These are phyloP conservation scores for Nomada hirtipes DNA, from an alignment of 2,888 invertebrate genomes.

Conservation along the genomic window DNA sequence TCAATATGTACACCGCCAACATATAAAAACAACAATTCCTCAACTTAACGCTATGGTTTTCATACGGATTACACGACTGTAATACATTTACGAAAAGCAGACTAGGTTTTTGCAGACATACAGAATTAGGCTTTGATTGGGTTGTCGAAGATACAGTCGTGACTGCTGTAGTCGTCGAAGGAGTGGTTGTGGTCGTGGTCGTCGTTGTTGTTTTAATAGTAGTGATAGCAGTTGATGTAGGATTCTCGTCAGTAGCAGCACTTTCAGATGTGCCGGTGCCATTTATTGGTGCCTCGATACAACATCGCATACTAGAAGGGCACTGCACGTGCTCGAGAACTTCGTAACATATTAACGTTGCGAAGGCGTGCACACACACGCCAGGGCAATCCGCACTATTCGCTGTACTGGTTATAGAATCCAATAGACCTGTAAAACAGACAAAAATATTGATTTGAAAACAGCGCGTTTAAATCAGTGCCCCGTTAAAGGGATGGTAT, in stretches of 20 bases:
- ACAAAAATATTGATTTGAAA: background rate
- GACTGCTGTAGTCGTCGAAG: constrained; percentile 40
- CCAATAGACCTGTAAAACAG: constrained; percentile 89
- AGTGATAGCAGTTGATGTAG: constrained; percentile 41
- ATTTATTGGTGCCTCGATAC: constrained; percentile 90
- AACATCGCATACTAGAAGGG: constrained; percentile 94
- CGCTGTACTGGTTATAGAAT: constrained; percentile 93
- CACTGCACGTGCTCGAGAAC: constrained; percentile 93
- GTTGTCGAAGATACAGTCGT: background rate
- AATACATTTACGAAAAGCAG: background rate
- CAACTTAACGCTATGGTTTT: too few relatives aligned
- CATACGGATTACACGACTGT: too few relatives aligned
- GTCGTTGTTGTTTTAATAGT: constrained; percentile 48
- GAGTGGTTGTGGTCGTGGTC: constrained; percentile 40
- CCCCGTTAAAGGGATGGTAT: too few relatives aligned
- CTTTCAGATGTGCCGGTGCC: constrained; percentile 77
- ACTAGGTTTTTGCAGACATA: constrained; percentile 15
- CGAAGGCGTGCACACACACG: constrained; percentile 93
- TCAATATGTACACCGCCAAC: too few relatives aligned
- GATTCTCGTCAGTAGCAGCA: constrained; percentile 34
- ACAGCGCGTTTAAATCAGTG: background rate
- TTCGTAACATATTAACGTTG: constrained; percentile 94
- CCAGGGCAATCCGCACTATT: constrained; percentile 95
- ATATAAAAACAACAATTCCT: too few relatives aligned
- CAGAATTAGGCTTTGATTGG: constrained; percentile 44